Evolutionary conservation across 2,113 vertebrate species (phyloP).

Genomic region (Apaloderma vittatum): DNA sequence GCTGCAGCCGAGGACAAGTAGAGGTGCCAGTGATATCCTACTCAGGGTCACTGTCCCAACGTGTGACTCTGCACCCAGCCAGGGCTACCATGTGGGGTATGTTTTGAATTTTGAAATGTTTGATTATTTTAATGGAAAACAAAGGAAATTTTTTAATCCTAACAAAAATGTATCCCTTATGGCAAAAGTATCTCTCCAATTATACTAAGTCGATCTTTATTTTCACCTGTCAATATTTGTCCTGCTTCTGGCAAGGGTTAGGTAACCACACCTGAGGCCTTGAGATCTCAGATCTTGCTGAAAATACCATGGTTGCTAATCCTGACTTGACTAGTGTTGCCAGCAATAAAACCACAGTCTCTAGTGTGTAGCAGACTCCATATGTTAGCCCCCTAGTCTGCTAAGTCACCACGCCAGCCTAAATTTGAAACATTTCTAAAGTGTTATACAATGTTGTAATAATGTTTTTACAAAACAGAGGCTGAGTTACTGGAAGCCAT

Average conservation of each 20-base stretch:
- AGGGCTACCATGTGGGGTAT: background rate
- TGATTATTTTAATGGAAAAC: constrained; percentile 16
- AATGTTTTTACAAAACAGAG: constrained; percentile 86
- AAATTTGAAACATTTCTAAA: constrained; percentile 83
- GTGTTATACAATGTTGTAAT: constrained; percentile 83
- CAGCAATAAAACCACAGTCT: constrained; percentile 77
- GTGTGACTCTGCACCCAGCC: background rate
- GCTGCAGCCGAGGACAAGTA: background rate
- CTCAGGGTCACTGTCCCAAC: background rate
- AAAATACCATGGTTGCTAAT: constrained; percentile 60
- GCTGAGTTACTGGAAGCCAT: constrained; percentile 81
- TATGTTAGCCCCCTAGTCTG: constrained; percentile 81
- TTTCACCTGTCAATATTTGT: background rate
- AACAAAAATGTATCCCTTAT: background rate
- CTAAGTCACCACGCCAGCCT: constrained; percentile 80
- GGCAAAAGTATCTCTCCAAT: background rate
- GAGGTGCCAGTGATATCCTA: background rate
- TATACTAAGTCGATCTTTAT: background rate
- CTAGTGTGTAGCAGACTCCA: constrained; percentile 78
- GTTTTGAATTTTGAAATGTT: background rate
- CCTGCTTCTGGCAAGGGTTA: background rate
- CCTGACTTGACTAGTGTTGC: constrained; percentile 58
- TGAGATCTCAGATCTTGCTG: background rate
- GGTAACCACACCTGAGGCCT: constrained; percentile 35
- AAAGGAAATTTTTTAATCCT: constrained; percentile 31